Conservation (phyloP, 1,140 invertebrate genomes). For the Delia radicum region DNA sequence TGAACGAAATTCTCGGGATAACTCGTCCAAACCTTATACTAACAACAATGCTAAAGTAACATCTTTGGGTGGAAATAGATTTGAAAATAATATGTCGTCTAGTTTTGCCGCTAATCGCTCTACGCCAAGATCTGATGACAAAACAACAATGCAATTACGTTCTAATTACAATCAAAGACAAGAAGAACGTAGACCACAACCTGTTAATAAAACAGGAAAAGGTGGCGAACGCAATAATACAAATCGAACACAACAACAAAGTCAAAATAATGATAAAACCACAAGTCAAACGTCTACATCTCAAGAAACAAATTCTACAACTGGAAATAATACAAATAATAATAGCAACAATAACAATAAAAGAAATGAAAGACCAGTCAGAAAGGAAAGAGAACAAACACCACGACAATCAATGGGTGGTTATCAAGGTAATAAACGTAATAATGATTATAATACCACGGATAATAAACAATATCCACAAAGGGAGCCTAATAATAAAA, state of each 20-base stretch:
- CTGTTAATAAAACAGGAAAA: not conserved
- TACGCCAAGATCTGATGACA: not conserved
- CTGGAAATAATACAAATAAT: too few species aligned
- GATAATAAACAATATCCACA: too few species aligned
- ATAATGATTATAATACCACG: not conserved
- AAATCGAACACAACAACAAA: not conserved
- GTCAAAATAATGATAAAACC: not conserved
- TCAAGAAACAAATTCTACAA: not conserved
- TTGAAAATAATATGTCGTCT: constrained; percentile 53
- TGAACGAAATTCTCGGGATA: constrained; percentile 25
- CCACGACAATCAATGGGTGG: not conserved
- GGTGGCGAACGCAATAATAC: not conserved
- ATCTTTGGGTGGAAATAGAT: constrained; percentile 35
- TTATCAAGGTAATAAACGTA: constrained; percentile 5
- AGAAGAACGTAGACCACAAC: not conserved
- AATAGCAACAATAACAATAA: constrained; percentile 11
- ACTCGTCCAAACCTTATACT: constrained; percentile 21
- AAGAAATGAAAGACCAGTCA: constrained; percentile 14
- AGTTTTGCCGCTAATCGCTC: constrained; percentile 49
- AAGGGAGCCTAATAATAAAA: too few species aligned
- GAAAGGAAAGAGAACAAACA: constrained; percentile 3
- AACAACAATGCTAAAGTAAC: not conserved
- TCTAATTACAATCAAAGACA: not conserved
- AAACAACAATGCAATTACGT: not conserved
- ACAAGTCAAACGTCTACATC: not conserved